Percentiles rank a stretch among this genome's conserved stretches.
These are phyloP conservation scores for Tenthredo distinguenda DNA, from an alignment of 2,888 invertebrate genomes.

Conservation along the genomic window DNA sequence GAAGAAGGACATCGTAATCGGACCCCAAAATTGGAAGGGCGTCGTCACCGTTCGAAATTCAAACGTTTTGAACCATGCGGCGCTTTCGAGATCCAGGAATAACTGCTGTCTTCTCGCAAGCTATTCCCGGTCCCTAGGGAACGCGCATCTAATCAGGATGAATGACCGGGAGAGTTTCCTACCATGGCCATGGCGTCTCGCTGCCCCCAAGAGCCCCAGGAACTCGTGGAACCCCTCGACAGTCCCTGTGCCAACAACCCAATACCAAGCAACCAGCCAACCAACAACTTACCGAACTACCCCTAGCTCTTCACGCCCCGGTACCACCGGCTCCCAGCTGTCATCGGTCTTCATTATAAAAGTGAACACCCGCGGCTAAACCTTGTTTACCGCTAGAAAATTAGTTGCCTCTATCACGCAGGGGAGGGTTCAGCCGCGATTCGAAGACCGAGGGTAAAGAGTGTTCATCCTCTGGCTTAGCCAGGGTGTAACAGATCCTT, in stretches of 20 bases:
- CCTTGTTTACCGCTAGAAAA: constrained; percentile 68
- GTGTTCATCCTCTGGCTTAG: background rate
- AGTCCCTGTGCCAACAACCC: background rate
- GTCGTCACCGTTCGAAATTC: background rate
- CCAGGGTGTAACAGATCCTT: background rate
- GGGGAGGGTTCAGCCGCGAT: constrained; percentile 15
- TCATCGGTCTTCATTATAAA: constrained; percentile 76
- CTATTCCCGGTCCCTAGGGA: constrained; percentile 67
- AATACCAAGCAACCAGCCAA: constrained; percentile 65
- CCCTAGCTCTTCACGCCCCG: constrained; percentile 54
- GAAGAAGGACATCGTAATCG: background rate
- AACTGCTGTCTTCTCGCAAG: constrained; percentile 19
- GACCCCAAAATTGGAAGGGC: background rate
- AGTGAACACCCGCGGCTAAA: constrained; percentile 67
- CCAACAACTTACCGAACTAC: constrained; percentile 67
- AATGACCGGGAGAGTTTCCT: constrained; percentile 66
- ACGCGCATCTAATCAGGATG: constrained; percentile 74
- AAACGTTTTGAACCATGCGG: background rate
- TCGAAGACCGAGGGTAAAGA: background rate
- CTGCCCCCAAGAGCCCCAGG: background rate
- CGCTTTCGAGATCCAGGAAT: background rate
- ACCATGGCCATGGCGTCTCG: background rate
- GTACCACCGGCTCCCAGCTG: constrained; percentile 60
- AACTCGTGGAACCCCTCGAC: constrained; percentile 31
- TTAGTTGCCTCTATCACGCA: constrained; percentile 55